Conservation (phyloP, 2,888 invertebrate species). For the Noctua pronuba region DNA sequence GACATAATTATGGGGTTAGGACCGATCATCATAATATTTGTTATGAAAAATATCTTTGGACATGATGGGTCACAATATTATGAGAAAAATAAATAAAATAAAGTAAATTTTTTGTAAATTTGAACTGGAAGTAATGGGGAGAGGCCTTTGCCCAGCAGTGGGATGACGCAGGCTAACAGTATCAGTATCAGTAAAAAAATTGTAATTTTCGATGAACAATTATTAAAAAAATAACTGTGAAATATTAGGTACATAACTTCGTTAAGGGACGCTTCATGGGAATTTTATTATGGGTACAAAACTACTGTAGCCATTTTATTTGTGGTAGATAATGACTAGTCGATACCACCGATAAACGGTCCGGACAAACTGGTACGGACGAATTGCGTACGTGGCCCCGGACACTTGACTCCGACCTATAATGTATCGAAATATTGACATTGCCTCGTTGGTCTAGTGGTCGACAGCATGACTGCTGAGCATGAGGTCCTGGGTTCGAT, state of each 20-base stretch:
- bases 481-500: neutral
- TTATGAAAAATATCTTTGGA: neutral
- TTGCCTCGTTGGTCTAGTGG: too few relatives aligned
- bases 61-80: neutral
- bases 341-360: neutral
- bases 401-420: neutral
- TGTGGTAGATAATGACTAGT: neutral
- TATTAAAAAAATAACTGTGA: neutral
- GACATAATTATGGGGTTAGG: neutral
- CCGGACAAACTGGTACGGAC: neutral
- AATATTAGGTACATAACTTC: neutral
- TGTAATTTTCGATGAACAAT: neutral
- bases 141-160: too few relatives aligned
- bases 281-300: neutral
- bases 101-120: neutral
- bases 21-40: neutral
- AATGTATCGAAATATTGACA: neutral
- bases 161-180: too few relatives aligned
- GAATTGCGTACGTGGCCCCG: neutral
- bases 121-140: too few relatives aligned
- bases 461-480: too few relatives aligned
- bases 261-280: neutral
- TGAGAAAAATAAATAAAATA: neutral
- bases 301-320: neutral
- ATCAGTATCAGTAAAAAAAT: too few relatives aligned